Conservation (phyloP, 2,888 invertebrate genomes). For the Heliconius cydno region DNA sequence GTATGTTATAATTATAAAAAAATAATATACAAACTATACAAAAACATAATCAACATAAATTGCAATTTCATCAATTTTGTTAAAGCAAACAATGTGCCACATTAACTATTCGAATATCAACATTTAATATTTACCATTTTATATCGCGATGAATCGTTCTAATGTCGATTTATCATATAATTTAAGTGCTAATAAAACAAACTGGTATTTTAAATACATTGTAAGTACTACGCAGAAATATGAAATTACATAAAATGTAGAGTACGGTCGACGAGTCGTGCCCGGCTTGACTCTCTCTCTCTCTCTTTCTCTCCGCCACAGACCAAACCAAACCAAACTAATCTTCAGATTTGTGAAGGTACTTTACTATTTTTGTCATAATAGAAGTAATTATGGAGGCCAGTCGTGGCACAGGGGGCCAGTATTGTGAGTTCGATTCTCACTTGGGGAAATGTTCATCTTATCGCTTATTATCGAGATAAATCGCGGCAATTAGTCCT, state of each 20-base stretch:
- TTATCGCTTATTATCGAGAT: no score
- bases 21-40: neutral
- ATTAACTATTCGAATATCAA: constrained; percentile 9
- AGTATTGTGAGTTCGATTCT: no score
- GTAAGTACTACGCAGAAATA: neutral
- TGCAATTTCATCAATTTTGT: neutral
- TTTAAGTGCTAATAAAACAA: constrained; percentile 22
- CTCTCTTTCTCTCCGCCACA: neutral
- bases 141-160: constrained; percentile 2
- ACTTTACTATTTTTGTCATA: neutral
- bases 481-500: no score
- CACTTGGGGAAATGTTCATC: no score
- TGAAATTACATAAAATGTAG: no score
- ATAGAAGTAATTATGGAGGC: no score
- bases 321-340: neutral
- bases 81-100: neutral
- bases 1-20: neutral
- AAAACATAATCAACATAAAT: neutral
- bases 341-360: neutral
- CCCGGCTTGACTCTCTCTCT: no score
- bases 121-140: constrained; percentile 22
- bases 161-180: constrained; percentile 23
- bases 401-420: no score
- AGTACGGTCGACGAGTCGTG: no score
- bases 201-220: constrained; percentile 26